Evolutionary conservation across 2,797 vertebrate genomes (phyloP), one percentile per base, ranked within the genome.

Genomic region (Buceros bicornis): DNA sequence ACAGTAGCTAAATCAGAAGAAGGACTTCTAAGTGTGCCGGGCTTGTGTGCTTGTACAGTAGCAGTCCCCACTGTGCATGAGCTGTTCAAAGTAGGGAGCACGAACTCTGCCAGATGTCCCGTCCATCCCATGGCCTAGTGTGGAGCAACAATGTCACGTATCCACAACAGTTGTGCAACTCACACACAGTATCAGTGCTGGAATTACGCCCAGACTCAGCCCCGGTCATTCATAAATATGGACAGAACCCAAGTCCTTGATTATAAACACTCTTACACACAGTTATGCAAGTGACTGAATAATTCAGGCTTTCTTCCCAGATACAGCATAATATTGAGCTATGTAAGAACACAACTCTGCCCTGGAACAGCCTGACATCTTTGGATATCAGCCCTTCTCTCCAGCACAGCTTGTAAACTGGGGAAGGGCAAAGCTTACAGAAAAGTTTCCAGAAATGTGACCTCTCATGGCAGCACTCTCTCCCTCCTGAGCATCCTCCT

Each of bases 181-280:
- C 78, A 57, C 71, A 57, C 90, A 77, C 70, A 82, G 82, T 90
- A 82, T 89, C 93, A 87, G 77, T 7, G 45, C 64, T 95, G 95
- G 95, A 95, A 89, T 77, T 67, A 80, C 0, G 74, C 93, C 94
- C 91, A 70, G 90, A 65, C 51, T 91, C 65, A 71, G 73, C 57
- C 74, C 67, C 80, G 94, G 93, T 89, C 94, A 96, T 95, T 97
- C 96, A 97, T 94, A 95, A 95, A 87, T 88, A 91, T 82, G 90
- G 91, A 93, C 70, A 93, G 67, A 90, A 78, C 85, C 86, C 95
- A 96, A 96, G 70, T 20, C 60, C 78, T 71, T 93, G 90, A 60
- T 90, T 95, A 89, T 77, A 96, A 96, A 97, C 93, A 95, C 48
- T 90, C 90, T 95, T 87, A 87, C 48, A 89, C 1, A 1, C 60